Evolutionary conservation across 2,113 vertebrate species (phyloP), one percentile per base, ranked within the genome.

Genomic region (Gulo gulo): DNA sequence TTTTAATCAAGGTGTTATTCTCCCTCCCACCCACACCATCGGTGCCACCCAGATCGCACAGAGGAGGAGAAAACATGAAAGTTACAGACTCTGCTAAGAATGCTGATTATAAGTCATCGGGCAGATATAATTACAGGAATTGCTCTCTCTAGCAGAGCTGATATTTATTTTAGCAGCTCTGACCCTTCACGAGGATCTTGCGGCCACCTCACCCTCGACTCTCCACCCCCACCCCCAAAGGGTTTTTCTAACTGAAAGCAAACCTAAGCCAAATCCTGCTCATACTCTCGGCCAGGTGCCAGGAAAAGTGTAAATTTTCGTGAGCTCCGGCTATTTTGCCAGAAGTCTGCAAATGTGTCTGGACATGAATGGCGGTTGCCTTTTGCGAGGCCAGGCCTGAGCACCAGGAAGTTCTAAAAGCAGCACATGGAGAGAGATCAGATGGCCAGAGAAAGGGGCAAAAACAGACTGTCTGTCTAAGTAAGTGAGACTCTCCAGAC

Each of bases 241-340:
- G 98, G 98, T 98, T 99, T 99, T 99, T 98, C 98, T 99, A 99
- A 99, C 98, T 98, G 99, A 99, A 99, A 99, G 99, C 98, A 99
- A 98, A 99, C 98, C 98, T 98, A 99, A 99, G 99, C 99, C 99
- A 99, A 99, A 99, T 98, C 98, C 99, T 98, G 98, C 99, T 99
- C 99, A 98, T 97, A 98, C 39, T 97, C 99, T 99, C 98, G 99
- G 99, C 99, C 21, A 0, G 78, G 94, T 12, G 99, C 99, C 99
- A 99, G 98, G 98, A 99, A 98, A 98, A 98, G 98, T 98, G 98
- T 99, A 99, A 98, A 99, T 98, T 99, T 99, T 99, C 97, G 98
- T 99, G 99, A 99, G 99, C 98, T 97, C 88, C 42, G 97, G 98
- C 98, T 99, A 98, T 98, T 99, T 99, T 99, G 99, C 99, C 99